Evolutionary conservation across 2,888 invertebrate genomes (phyloP).

Genomic region (Oconnorella tubifera): DNA sequence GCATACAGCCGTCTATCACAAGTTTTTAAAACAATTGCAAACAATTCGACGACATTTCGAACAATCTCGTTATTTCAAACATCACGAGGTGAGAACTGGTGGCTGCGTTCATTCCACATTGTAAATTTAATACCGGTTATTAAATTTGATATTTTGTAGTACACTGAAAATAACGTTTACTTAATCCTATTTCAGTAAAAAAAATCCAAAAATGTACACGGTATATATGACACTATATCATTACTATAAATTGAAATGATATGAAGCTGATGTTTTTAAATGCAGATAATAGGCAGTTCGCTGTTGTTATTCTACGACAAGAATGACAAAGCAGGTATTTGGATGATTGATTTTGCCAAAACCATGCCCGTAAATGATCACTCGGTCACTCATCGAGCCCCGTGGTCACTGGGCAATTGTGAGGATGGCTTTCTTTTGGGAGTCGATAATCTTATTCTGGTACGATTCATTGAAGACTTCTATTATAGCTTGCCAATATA

Average conservation of each 20-base stretch:
- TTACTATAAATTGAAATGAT: too few species aligned
- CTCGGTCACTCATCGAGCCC: slow-evolving; percentile 71
- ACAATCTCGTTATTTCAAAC: slow-evolving; percentile 79
- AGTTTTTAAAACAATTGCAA: slow-evolving; percentile 70
- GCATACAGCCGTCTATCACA: slow-evolving; percentile 62
- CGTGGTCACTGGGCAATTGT: slow-evolving; percentile 90
- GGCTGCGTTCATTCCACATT: too few species aligned
- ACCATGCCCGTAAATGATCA: slow-evolving; percentile 66
- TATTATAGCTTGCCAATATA: too few species aligned
- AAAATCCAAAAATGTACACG: too few species aligned
- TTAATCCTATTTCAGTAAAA: too few species aligned
- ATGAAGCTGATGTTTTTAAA: neutral
- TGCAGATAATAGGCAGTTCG: slow-evolving; percentile 65
- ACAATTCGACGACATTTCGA: slow-evolving; percentile 77
- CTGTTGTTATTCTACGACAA: slow-evolving; percentile 89
- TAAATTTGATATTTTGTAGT: too few species aligned
- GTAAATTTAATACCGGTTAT: too few species aligned
- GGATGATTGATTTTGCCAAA: slow-evolving; percentile 97
- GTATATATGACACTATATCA: too few species aligned
- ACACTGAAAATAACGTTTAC: too few species aligned
- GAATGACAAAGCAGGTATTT: slow-evolving; percentile 75
- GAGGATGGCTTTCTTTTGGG: slow-evolving; percentile 93
- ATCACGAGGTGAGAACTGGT: slow-evolving; percentile 69
- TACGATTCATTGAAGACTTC: too few species aligned
- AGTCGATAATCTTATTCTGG: slow-evolving; percentile 77